phyloP scores from a whole-genome alignment of 2,113 vertebrate species.

The Formicarius rufipectus region DNA sequence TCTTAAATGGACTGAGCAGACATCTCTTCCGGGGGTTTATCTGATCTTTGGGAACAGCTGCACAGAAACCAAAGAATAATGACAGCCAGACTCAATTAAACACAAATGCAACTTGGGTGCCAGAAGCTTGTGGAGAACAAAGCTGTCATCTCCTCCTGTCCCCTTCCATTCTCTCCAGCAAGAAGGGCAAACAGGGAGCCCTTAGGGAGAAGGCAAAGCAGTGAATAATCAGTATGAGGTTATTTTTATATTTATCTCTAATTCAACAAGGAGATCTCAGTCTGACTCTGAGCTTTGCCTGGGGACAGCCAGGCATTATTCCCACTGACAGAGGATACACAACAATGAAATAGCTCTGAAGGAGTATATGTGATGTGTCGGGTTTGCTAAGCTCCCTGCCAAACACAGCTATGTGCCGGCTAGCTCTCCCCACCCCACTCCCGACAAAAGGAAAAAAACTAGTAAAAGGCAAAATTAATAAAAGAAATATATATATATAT shows the following conservation, averaged over 20 bases:
- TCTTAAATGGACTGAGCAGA: background rate
- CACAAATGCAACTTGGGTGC: background rate
- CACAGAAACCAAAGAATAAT: background rate
- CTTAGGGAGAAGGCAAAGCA: background rate
- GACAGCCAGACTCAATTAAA: background rate
- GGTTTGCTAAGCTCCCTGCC: no score
- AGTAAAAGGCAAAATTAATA: no score
- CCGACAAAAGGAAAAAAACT: no score
- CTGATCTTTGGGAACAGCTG: background rate
- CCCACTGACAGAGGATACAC: background rate
- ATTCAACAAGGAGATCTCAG: background rate
- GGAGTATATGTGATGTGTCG: no score
- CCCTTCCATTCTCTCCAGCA: background rate
- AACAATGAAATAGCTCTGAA: background rate
- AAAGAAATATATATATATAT: no score
- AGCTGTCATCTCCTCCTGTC: background rate
- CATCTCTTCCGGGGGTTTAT: background rate
- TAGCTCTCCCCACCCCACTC: no score
- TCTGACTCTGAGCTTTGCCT: background rate
- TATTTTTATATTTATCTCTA: background rate
- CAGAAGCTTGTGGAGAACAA: background rate
- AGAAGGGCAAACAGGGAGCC: background rate
- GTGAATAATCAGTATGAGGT: background rate
- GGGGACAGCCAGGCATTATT: background rate
- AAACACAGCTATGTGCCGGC: no score